Conservation (phyloP, 2,113 vertebrate genomes). For the Neotragus moschatus region DNA sequence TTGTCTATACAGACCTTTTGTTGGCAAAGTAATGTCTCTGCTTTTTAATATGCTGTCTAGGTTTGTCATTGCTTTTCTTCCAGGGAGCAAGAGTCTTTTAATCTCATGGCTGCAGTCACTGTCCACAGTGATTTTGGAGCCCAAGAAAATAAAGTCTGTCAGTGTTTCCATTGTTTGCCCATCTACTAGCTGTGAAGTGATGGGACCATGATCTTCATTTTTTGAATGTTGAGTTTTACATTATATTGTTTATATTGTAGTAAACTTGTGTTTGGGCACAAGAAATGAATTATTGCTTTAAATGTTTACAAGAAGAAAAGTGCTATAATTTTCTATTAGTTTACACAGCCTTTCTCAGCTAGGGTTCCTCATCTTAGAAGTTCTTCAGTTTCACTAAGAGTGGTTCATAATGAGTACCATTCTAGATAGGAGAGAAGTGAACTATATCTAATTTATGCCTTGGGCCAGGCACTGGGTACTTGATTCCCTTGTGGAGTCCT, state of each 20-base stretch:
- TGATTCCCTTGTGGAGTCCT: background rate
- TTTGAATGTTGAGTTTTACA: background rate
- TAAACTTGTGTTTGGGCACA: background rate
- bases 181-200: background rate
- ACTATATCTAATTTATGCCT: background rate
- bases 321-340: background rate
- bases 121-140: background rate
- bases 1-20: background rate
- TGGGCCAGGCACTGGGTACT: background rate
- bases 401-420: background rate
- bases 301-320: slow-evolving; percentile 19
- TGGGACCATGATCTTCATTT: background rate
- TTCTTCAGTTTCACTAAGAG: background rate
- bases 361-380: background rate
- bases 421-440: background rate
- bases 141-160: background rate
- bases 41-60: background rate
- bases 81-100: background rate
- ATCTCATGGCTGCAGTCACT: background rate
- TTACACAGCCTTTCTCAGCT: background rate
- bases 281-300: background rate
- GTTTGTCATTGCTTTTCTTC: background rate
- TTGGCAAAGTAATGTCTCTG: background rate
- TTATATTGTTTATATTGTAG: background rate
- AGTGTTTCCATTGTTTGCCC: background rate